These are phyloP conservation scores for Candidula unifasciata DNA, from an alignment of 2,888 invertebrate species.

Conservation along the genomic window DNA sequence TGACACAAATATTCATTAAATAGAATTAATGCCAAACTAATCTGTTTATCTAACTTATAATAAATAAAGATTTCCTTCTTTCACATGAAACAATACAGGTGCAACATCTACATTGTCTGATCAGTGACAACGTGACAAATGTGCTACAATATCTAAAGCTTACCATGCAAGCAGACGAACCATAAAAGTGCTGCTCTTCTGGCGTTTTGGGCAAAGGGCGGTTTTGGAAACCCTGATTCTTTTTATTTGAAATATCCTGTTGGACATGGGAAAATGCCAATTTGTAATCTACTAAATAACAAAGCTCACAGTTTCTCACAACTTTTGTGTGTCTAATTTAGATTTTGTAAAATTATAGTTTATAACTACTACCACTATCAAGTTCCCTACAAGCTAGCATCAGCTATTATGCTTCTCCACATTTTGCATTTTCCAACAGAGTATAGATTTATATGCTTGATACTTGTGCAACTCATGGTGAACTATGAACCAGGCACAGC, in stretches of 20 bases:
- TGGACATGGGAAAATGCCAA: background rate
- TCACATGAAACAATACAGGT: background rate
- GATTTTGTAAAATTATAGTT: no score
- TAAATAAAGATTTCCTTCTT: no score
- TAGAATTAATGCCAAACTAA: background rate
- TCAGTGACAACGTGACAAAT: background rate
- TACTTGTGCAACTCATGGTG: no score
- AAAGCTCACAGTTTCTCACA: no score
- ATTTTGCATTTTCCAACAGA: no score
- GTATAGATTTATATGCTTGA: no score
- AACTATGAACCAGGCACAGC: no score
- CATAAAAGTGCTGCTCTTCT: constrained; percentile 14
- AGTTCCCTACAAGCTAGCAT: no score
- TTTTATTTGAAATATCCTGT: constrained; percentile 22
- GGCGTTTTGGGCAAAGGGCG: constrained; percentile 38
- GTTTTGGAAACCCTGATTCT: constrained; percentile 11
- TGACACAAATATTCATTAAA: background rate
- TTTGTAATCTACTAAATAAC: no score
- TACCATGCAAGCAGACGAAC: constrained; percentile 45
- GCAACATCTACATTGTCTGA: background rate
- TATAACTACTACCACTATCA: no score
- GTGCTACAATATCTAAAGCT: constrained; percentile 39
- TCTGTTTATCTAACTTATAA: background rate
- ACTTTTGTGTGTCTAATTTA: no score
- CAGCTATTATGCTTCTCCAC: no score